These are phyloP conservation scores for Aquatica leii DNA, from an alignment of 2,888 invertebrate genomes.

Conservation along the genomic window DNA sequence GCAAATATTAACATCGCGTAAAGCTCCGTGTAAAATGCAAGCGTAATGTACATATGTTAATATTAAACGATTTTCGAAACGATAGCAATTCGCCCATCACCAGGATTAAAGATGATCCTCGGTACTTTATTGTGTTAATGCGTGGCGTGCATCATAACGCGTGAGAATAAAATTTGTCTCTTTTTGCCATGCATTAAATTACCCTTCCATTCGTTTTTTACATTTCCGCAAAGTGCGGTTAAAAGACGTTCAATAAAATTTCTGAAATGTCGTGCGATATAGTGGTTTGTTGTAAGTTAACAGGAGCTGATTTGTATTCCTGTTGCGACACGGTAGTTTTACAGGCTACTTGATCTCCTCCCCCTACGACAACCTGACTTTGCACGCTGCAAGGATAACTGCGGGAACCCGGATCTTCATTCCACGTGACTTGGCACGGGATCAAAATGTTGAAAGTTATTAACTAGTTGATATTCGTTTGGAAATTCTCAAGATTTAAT, in stretches of 20 bases:
- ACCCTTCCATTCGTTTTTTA: slow-evolving; percentile 2
- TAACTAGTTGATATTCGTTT: slow-evolving; percentile 17
- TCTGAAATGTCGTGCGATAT: slow-evolving; percentile 50
- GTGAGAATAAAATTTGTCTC: background rate
- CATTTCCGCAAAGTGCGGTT: slow-evolving; percentile 35
- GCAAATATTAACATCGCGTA: slow-evolving; percentile 6
- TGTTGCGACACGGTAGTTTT: slow-evolving; percentile 52
- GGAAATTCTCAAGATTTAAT: background rate
- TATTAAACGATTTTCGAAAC: slow-evolving; percentile 42
- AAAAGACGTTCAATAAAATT: slow-evolving; percentile 53
- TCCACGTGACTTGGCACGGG: slow-evolving; percentile 38
- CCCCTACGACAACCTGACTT: slow-evolving; percentile 35
- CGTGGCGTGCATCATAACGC: background rate
- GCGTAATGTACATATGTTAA: slow-evolving; percentile 45
- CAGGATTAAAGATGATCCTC: slow-evolving; percentile 26
- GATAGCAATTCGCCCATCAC: slow-evolving; percentile 29
- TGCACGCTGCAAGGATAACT: slow-evolving; percentile 34
- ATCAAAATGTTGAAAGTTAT: slow-evolving; percentile 22
- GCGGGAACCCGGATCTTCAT: slow-evolving; percentile 29
- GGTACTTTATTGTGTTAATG: background rate
- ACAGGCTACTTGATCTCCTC: slow-evolving; percentile 54
- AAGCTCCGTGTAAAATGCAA: slow-evolving; percentile 26
- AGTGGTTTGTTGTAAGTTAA: slow-evolving; percentile 50
- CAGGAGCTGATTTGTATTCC: slow-evolving; percentile 55
- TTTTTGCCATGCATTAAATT: background rate